Evolutionary conservation across 1,140 invertebrate genomes (phyloP), one percentile per base, ranked within the genome.

Genomic region (Lutraria rhynchaena): DNA sequence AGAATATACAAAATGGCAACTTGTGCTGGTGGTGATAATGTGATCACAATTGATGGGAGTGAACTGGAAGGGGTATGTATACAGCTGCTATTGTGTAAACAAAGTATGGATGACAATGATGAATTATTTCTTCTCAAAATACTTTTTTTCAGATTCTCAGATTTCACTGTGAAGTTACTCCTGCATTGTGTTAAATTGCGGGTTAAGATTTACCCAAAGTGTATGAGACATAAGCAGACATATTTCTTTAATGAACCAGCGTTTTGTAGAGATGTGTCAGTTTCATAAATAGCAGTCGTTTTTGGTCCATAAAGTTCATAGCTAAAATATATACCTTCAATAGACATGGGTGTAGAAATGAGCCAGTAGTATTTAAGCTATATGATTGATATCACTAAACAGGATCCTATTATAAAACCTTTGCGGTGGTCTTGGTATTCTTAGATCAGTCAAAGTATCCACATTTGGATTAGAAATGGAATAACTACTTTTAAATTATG

Each of bases 1-100:
- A n/a, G n/a, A 24, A 35, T 13, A 19, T 35, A 51, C 17, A 71
- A 55, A 9, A 76, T 76, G 74, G 74, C 74, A 17, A 19, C 24
- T n/a, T 27, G 0, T 53, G 74, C 58, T 19, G 24, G 60, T 22
- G 74, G 74, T 19, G 74, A 76, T 15, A 65, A 61, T 22, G 5
- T 65, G 17, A 17, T 24, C 13, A 35, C 60, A 9, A 83, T 85
- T 33, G 76, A 85, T 65, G 84, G 84, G 17, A 77, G 81, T 17
- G 71, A 49, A 9, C 73, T 86, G 9, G 85, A 86, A 82, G 85
- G 85, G 65, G 85, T 86, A 82, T 61, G 51, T 63, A 17, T 35
- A 11, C 19, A 17, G 11, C 13, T 55, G 63, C 24, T 9, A 37
- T 31, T 15, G 27, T 22, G 19, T 67, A 53, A 46, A 19, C 1